A percentile compares a stretch with the other conserved stretches of the same genome.
Evolutionary conservation across 1,140 invertebrate genomes (phyloP).

Genomic region (Dinothrombium tinctorium): DNA sequence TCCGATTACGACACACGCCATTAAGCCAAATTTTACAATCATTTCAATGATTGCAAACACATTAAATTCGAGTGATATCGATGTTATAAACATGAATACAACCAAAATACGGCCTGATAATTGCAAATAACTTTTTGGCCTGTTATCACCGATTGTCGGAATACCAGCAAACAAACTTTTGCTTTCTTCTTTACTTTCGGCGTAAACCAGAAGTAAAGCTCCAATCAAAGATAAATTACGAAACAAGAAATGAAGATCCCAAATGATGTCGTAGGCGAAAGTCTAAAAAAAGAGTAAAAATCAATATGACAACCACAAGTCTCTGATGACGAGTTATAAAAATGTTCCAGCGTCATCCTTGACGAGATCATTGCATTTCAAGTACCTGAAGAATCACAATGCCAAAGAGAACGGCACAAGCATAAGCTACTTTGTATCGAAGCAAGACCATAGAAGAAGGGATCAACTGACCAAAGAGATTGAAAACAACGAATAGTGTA

Average conservation of each 20-base stretch:
- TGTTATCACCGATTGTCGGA: slow-evolving; percentile 82
- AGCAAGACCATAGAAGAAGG: slow-evolving; percentile 85
- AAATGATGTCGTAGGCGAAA: slow-evolving; percentile 88
- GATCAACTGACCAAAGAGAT: slow-evolving; percentile 81
- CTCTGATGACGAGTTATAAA: background rate
- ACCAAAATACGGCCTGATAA: slow-evolving; percentile 78
- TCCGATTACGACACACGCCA: slow-evolving; percentile 86
- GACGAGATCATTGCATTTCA: background rate
- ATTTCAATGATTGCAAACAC: slow-evolving; percentile 68
- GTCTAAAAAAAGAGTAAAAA: slow-evolving; percentile 34
- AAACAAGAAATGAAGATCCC: slow-evolving; percentile 83
- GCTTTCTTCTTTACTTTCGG: slow-evolving; percentile 75
- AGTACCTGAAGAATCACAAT: slow-evolving; percentile 78
- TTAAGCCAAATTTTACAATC: slow-evolving; percentile 71
- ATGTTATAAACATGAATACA: slow-evolving; percentile 95
- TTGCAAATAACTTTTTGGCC: slow-evolving; percentile 90
- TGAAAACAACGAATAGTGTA: slow-evolving; percentile 72
- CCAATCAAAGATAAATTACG: slow-evolving; percentile 89
- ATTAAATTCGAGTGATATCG: slow-evolving; percentile 75
- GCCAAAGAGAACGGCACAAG: slow-evolving; percentile 78
- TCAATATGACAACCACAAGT: slow-evolving; percentile 20
- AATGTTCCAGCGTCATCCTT: background rate
- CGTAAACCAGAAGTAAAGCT: slow-evolving; percentile 72
- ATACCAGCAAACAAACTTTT: slow-evolving; percentile 92
- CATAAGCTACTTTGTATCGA: slow-evolving; percentile 73